Conservation (phyloP, 2,888 invertebrate species). For the Sericinus montela region DNA sequence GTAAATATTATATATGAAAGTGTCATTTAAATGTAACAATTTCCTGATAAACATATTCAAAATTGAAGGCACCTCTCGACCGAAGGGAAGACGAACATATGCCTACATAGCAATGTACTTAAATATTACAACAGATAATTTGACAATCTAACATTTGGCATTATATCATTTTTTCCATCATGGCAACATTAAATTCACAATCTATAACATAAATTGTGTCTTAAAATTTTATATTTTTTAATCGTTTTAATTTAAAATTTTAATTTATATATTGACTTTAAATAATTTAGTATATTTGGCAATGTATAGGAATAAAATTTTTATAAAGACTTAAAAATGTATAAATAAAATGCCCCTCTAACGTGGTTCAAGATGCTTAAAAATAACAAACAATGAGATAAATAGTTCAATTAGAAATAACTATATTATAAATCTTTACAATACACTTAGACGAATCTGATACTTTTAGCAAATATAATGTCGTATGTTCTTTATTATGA, state of each 20-base stretch:
- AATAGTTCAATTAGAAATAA: neutral
- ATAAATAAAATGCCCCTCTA: slow-evolving; percentile 1
- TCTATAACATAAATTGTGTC: slow-evolving; percentile 18
- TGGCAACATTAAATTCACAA: slow-evolving; percentile 55
- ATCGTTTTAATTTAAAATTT: too few relatives aligned
- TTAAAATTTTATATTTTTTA: neutral
- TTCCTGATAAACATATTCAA: slow-evolving; percentile 6
- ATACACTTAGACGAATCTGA: neutral
- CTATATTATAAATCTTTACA: neutral
- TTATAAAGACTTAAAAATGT: slow-evolving; percentile 1
- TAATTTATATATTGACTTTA: slow-evolving; percentile 1
- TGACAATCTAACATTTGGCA: slow-evolving; percentile 58
- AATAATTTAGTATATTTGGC: slow-evolving; percentile 11
- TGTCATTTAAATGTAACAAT: neutral
- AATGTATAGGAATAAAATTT: slow-evolving; percentile 4
- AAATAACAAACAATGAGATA: neutral
- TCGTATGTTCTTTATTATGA: neutral
- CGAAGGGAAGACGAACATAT: slow-evolving; percentile 15
- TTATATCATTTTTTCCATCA: slow-evolving; percentile 38
- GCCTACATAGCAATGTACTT: slow-evolving; percentile 26
- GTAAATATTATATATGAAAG: slow-evolving; percentile 1
- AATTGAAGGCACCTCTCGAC: slow-evolving; percentile 29
- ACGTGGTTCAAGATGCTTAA: neutral
- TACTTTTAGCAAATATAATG: neutral
- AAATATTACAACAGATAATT: slow-evolving; percentile 48